Base-by-base conservation (phyloP, 2,888 invertebrate species). In the Conomelus anceps region DNA sequence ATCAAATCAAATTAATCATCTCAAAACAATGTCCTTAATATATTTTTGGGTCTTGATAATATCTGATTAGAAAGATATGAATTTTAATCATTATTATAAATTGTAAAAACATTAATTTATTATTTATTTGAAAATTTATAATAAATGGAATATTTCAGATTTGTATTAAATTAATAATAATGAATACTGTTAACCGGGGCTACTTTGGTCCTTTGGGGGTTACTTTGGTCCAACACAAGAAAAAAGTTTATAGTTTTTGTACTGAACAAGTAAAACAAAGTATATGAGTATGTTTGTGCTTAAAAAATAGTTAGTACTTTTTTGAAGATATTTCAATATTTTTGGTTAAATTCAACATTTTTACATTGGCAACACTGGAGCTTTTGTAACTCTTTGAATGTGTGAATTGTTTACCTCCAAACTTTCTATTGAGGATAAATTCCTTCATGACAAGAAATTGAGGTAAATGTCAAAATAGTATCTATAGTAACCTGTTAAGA, bases 381-480 rank as follows among this genome's bases (percentile, higher is more conserved):
- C 4, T 22, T 86, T 86, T 23, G 23, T n/a, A 22, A 9, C 20
- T 23, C 0, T 23, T 22, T 86, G 23, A 85, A 23, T n/a, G 22
- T 23, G 88, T 84, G 24, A 88, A 41, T 24, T 63, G 22, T 88
- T 88, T 13, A 20, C 17, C 23, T 88, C 84, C 22, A 88, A 88
- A 84, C 84, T 88, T 84, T 85, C 11, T n/a, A 3, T 24, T 88
- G 84, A 84, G 88, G 20, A 88, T 22, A 13, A 63, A 63, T 88
- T 22, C 63, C 9, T 29, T 41, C n/a, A 34, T 23, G 9, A 84
- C 84, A 20, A 84, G 23, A 88, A 41, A 88, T 24, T 22, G 23
- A 88, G 88, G 88, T 88, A 63, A 88, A 22, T 84, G 84, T 88
- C 23, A 88, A 84, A 88, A 88, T 86, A 84, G 13, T 88, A 88